Evolutionary conservation across 2,797 vertebrate genomes (phyloP), one percentile per base, ranked within the genome.

Genomic region (Pitangus sulphuratus): DNA sequence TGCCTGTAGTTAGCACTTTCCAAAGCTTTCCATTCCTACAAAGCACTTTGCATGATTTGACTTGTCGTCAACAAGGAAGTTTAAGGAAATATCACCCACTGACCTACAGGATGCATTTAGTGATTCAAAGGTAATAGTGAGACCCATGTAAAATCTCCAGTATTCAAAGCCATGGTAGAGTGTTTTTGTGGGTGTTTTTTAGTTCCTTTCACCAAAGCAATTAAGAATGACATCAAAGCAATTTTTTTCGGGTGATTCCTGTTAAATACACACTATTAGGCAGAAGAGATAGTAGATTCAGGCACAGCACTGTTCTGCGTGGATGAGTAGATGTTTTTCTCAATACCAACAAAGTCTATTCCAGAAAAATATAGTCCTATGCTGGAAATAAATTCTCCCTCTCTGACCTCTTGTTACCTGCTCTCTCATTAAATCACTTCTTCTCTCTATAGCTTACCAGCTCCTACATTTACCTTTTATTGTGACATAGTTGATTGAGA

Each of bases 131-230:
- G 15, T 54, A 57, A 16, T 8, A 54, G 10, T 20, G 51, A 56
- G 25, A 58, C 16, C 4, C 31, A 54, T 21, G 24, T 47, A 84
- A 83, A 76, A 71, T 60, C 5, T 74, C 6, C 22, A 44, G 9
- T 16, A 75, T 60, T 51, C 65, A 28, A 77, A 83, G 40, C 1
- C 15, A 40, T 35, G 14, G 11, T 21, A 82, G 3, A 30, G 6
- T 37, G 17, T 0, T 68, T 79, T 68, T n/a, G 6, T 48, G 30
- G 11, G 1, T 0, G 0, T 9, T 70, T 78, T 87, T 68, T 9
- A 44, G 8, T 61, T 68, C 16, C 25, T 64, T 86, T 13, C 13
- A 50, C 17, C 17, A 71, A 71, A 69, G 7, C 44, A 92, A 69
- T 71, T 64, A 84, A 90, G 5, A 33, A 8, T 44, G 17, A 69